Base-by-base conservation (phyloP, 2,797 vertebrate species). In the Sebastes jordani region DNA sequence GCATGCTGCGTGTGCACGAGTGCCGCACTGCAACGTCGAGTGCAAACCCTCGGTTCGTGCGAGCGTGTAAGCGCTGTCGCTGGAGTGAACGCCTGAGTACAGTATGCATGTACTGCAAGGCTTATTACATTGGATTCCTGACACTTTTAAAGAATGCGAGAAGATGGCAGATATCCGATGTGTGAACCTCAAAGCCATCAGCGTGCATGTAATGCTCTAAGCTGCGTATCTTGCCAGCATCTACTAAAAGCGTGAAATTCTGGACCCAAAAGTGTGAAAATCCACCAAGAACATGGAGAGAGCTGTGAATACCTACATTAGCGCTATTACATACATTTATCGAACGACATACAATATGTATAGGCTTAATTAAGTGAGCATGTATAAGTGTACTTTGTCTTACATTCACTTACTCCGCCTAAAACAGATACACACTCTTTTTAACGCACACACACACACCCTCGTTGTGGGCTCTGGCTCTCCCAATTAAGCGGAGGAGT, bases 401-500 rank as follows among this genome's bases (percentile, higher is more conserved):
- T 93, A 92, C 89, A 93, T 93, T 92, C 91, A 92, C 91, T 92
- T 92, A 91, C 89, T 90, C 88, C 84, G 81, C 78, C 83, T 92
- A 90, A 93, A 94, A 92, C 89, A 92, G 87, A 92, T 80, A 84
- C 84, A 82, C 86, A 71, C 79, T 76, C 74, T 81, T 85, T 88
- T 64, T 80, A 70, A 88, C 84, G 81, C 87, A 80, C 85, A 80
- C 86, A 80, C 87, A 78, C 92, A 91, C 94, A 92, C 88, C 84
- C 91, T 89, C 79, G 88, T 92, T 91, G 93, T 89, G 87, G 89
- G 91, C 87, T 94, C 91, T 89, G 88, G 91, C 88, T 95, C 94
- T 90, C 92, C 95, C 95, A 96, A 96, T 96, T 96, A 96, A 94
- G 95, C 89, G 87, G 90, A 94, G 92, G 92, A 95, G 93, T 95